Evolutionary conservation across 2,888 invertebrate genomes (phyloP).

Genomic region (Habroteleia sp.): DNA sequence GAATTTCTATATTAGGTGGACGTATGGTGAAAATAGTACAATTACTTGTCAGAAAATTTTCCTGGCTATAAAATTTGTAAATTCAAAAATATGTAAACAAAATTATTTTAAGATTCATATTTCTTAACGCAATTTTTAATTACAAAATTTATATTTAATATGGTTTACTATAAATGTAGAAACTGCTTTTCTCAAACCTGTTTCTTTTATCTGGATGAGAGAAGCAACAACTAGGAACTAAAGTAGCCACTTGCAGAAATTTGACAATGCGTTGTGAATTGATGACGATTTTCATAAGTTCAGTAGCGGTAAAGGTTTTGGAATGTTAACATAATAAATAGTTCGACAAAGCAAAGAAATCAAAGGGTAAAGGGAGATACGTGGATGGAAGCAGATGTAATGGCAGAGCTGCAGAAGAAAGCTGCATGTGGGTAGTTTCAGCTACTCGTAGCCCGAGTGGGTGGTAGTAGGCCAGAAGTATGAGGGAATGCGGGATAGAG

Average conservation of each 20-base stretch:
- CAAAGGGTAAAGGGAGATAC: background rate
- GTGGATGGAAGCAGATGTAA: slow-evolving; percentile 24
- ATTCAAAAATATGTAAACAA: too few species aligned
- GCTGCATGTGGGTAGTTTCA: slow-evolving; percentile 47
- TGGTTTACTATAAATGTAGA: too few species aligned
- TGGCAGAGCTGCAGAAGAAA: slow-evolving; percentile 36
- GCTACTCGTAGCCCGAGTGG: slow-evolving; percentile 49
- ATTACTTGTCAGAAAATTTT: too few species aligned
- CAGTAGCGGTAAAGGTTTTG: background rate
- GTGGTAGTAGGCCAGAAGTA: slow-evolving; percentile 48
- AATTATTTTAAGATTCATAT: too few species aligned
- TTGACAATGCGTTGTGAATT: background rate
- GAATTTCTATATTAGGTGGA: too few species aligned
- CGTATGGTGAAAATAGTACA: too few species aligned
- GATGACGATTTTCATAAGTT: slow-evolving; percentile 18
- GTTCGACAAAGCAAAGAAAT: slow-evolving; percentile 12
- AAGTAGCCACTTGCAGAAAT: background rate
- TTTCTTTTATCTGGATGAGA: too few species aligned
- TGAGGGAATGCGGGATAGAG: slow-evolving; percentile 69
- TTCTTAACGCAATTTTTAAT: too few species aligned
- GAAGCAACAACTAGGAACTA: slow-evolving; percentile 2
- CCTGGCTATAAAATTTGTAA: too few species aligned
- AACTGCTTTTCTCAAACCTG: too few species aligned
- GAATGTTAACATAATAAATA: background rate
- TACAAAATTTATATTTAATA: too few species aligned